These are phyloP conservation scores for Cyclargus thomasi DNA, from an alignment of 1,140 invertebrate species.

Conservation along the genomic window DNA sequence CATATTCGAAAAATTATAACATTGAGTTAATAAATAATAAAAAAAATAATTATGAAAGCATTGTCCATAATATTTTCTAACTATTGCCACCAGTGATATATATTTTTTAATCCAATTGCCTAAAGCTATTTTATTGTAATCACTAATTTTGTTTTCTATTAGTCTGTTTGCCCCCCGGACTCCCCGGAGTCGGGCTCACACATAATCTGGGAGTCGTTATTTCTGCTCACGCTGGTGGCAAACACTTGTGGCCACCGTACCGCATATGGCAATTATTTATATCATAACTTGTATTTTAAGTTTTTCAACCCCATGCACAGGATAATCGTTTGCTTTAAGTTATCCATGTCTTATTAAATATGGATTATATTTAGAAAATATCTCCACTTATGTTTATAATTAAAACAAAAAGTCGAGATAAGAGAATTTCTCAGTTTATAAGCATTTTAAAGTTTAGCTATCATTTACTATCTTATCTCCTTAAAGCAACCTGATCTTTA, in stretches of 20 bases:
- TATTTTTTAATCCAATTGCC: too few species aligned
- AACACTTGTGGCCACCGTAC: constrained; percentile 59
- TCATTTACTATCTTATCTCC: too few species aligned
- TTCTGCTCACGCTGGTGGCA: constrained; percentile 58
- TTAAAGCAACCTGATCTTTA: too few species aligned
- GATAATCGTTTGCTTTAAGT: neutral
- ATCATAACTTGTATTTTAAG: constrained; percentile 11
- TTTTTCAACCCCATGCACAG: neutral
- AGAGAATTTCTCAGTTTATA: too few species aligned
- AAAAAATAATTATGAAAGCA: too few species aligned
- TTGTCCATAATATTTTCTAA: too few species aligned
- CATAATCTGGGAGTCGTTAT: constrained; percentile 40
- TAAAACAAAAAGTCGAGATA: too few species aligned
- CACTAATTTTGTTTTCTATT: neutral
- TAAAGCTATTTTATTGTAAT: too few species aligned
- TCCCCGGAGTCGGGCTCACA: constrained; percentile 6
- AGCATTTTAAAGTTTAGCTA: too few species aligned
- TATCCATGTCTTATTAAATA: neutral
- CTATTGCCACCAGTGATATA: too few species aligned
- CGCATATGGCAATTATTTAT: constrained; percentile 20
- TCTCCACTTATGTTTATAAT: neutral
- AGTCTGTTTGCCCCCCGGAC: neutral
- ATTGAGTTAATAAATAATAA: too few species aligned
- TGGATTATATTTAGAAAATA: neutral
- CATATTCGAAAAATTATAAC: too few species aligned